A percentile compares a stretch with the other conserved stretches of the same genome.
phyloP scores from a whole-genome alignment of 2,888 invertebrate species.

The Callinectes sapidus region DNA sequence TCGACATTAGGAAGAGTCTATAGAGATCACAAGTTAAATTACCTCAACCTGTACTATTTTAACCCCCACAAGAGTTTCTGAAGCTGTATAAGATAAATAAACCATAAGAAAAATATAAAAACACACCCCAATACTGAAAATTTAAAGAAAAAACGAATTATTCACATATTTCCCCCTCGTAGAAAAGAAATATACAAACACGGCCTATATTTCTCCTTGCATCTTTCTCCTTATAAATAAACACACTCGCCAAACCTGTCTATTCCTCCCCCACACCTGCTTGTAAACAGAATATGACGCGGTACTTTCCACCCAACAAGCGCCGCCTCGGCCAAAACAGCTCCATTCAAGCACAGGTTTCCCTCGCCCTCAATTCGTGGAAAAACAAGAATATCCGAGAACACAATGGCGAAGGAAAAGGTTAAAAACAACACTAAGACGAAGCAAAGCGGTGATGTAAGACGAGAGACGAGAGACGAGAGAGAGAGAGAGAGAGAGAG shows the following conservation, averaged over 20 bases:
- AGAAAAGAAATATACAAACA: background rate
- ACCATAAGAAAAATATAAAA: too few relatives aligned
- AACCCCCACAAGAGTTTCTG: too few relatives aligned
- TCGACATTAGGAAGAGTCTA: too few relatives aligned
- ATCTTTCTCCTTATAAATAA: background rate
- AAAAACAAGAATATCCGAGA: constrained; percentile 22
- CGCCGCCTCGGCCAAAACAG: background rate
- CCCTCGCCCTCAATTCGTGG: background rate
- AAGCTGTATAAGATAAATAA: too few relatives aligned
- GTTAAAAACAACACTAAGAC: background rate
- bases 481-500: too few relatives aligned
- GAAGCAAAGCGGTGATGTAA: background rate
- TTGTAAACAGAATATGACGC: background rate
- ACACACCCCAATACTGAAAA: too few relatives aligned
- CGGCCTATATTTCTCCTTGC: background rate
- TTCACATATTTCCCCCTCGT: background rate
- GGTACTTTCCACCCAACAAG: background rate
- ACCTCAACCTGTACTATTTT: too few relatives aligned
- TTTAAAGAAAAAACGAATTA: too few relatives aligned
- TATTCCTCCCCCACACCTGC: background rate
- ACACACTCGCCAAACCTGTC: background rate
- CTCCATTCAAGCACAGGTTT: background rate
- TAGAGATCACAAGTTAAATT: too few relatives aligned
- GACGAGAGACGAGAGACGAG: background rate
- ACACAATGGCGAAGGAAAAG: background rate